These are phyloP conservation scores for Pachycephala philippinensis DNA, from an alignment of 2,113 vertebrate species.

Conservation along the genomic window DNA sequence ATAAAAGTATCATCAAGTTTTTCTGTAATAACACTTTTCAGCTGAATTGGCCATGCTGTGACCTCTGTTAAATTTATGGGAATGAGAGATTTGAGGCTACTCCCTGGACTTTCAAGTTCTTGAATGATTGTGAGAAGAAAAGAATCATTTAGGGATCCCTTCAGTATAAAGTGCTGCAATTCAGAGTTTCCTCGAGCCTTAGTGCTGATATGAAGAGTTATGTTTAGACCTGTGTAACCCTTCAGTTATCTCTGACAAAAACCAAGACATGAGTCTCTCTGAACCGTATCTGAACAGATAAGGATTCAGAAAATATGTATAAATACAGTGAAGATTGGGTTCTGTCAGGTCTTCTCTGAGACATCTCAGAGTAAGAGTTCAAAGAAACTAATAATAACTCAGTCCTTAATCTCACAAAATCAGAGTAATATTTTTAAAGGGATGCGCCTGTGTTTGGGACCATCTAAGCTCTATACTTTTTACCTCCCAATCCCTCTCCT, in stretches of 20 bases:
- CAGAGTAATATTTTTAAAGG: background rate
- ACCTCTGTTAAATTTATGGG: conserved; percentile 72
- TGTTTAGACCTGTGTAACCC: background rate
- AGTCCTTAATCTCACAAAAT: background rate
- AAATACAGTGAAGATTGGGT: background rate
- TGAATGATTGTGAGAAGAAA: conserved; percentile 67
- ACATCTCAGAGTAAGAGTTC: background rate
- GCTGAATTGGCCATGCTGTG: conserved; percentile 65
- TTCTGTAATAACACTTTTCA: conserved; percentile 66
- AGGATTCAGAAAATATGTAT: background rate
- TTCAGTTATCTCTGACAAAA: conserved; percentile 44
- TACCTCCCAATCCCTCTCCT: background rate
- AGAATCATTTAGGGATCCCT: conserved; percentile 61
- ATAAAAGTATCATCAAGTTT: conserved; percentile 69
- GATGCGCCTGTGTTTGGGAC: background rate
- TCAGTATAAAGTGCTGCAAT: conserved; percentile 50
- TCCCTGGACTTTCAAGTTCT: conserved; percentile 50
- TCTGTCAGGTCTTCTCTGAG: background rate
- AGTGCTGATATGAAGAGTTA: conserved; percentile 8
- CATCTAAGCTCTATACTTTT: background rate
- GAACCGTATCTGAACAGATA: background rate
- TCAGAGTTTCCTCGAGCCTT: background rate
- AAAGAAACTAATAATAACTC: background rate
- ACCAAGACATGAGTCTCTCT: background rate
- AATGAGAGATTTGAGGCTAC: conserved; percentile 63